Base-by-base conservation (phyloP, 2,797 vertebrate genomes). In the Ptychobarbus kaznakovi region DNA sequence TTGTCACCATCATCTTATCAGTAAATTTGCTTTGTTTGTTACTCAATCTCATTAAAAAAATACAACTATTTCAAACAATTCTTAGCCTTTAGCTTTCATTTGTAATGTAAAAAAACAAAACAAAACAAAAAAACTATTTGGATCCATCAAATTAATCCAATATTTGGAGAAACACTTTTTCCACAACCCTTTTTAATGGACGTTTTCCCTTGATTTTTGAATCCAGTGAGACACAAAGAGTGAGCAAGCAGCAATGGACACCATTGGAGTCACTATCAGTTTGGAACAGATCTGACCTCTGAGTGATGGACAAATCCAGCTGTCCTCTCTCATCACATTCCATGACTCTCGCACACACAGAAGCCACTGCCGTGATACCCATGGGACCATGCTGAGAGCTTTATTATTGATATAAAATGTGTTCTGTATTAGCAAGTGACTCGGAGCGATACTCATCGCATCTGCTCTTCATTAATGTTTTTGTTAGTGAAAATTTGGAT, bases 381-480 rank as follows among this genome's bases (percentile, higher is more conserved):
- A 11, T 3, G 78, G 35, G 70, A 61, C 49, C 74, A 38, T 6
- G 80, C 53, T 79, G 86, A 83, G 74, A 1, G 75, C 73, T 61
- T 91, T 87, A 86, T 87, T 89, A 83, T 20, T 69, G 82, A 83
- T 65, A 74, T 86, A 58, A 87, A 91, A 90, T 80, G 80, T 86
- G 89, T 90, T 90, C 80, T 42, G 42, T 84, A 89, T 89, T 81
- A 86, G 83, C 56, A 82, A 87, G 86, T 87, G 91, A 93, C 88
- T 92, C 88, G 85, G 81, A 87, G 73, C 66, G 87, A 90, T 90
- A 88, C 90, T 91, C 38, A 68, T 73, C 28, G 73, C 90, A 91
- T 92, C 90, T 91, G 89, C 88, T 87, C 85, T 65, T 86, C 88
- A 89, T 92, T 91, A 85, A 92, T 93, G 91, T 92, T 92, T 92